Base-by-base conservation (phyloP, 2,113 vertebrate species). In the Gopherus flavomarginatus region DNA sequence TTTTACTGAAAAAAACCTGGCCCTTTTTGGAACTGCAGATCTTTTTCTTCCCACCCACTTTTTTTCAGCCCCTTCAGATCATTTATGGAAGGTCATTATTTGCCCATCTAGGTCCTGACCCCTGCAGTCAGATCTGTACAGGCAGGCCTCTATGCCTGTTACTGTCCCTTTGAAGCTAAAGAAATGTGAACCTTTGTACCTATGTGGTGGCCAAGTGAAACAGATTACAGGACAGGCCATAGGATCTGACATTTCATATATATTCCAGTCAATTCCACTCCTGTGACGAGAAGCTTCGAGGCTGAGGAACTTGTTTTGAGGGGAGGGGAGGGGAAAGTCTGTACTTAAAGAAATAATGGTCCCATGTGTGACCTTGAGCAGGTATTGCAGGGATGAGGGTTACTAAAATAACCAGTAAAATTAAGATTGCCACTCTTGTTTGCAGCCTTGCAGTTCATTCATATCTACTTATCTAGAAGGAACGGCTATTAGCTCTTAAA, bases 381-480 rank as follows among this genome's bases (percentile, higher is more conserved):
- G 89, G 62, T 88, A 86, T 95, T 93, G 93, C 81, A 26, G 19
- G 8, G 31, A 1, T 44, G 26, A 81, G 53, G 6, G 3, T 78
- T 35, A 1, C 78, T 83, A 88, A 87, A 91, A 86, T 95, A 95
- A 91, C 92, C 24, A 85, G 87, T 78, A 31, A 85, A 94, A 93
- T 86, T 87, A 94, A 96, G 93, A 89, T 42, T 87, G n/a, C 80
- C 56, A 11, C 59, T 95, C 79, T 65, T n/a, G 22, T 92, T 93
- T 8, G 0, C 77, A 87, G 11, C 8, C 16, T 22, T 72, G 21
- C 54, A 56, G 77, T 16, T 12, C 38, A 3, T 90, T 87, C 42
- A 85, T 27, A 83, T 62, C 83, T 94, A n/a, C 10, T 5, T 6
- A 5, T 92, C 54, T 38, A 29, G 0, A 1, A 24, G 35, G 31